These are phyloP conservation scores for Holothuria scabra DNA, from an alignment of 53 echinoderm and acorn worm genomes.

Conservation along the genomic window DNA sequence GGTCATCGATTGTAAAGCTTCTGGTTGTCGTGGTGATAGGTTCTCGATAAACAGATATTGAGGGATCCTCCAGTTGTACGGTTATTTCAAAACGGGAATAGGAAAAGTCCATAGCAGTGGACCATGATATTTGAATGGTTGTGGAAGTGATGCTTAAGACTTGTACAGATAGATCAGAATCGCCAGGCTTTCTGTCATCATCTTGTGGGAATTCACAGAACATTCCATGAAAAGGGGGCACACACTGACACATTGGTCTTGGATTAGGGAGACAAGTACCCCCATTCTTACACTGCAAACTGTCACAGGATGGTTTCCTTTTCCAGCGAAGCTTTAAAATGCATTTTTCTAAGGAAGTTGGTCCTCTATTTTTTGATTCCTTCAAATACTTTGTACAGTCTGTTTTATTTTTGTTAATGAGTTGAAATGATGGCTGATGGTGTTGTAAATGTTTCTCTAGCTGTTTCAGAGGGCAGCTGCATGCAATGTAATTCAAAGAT, in stretches of 20 bases:
- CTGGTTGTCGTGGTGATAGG: too few relatives aligned
- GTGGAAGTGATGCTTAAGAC: neutral
- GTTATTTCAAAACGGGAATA: neutral
- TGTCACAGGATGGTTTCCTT: constrained; percentile 47
- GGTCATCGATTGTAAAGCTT: too few relatives aligned
- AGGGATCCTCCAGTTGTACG: neutral
- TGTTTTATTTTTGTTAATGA: constrained; percentile 10
- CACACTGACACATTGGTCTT: constrained; percentile 34
- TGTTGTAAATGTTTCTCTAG: constrained; percentile 10
- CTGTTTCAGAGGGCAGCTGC: constrained; percentile 60
- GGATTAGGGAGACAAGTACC: constrained; percentile 17
- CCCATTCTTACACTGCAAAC: constrained; percentile 48
- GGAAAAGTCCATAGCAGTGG: too few relatives aligned
- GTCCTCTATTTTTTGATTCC: neutral
- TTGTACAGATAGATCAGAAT: neutral
- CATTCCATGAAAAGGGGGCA: constrained; percentile 21
- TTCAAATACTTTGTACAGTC: neutral
- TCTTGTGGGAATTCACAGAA: constrained; percentile 33
- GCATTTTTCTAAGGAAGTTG: neutral
- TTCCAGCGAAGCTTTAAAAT: constrained; percentile 22
- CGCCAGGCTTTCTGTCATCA: neutral
- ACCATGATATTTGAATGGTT: constrained; percentile 25
- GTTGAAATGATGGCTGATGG: neutral
- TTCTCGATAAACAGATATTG: neutral
- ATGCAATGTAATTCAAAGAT: constrained; percentile 56